Evolutionary conservation across 2,888 invertebrate species (phyloP), one percentile per base, ranked within the genome.

Genomic region (Poecilobothrus nobilitatus): DNA sequence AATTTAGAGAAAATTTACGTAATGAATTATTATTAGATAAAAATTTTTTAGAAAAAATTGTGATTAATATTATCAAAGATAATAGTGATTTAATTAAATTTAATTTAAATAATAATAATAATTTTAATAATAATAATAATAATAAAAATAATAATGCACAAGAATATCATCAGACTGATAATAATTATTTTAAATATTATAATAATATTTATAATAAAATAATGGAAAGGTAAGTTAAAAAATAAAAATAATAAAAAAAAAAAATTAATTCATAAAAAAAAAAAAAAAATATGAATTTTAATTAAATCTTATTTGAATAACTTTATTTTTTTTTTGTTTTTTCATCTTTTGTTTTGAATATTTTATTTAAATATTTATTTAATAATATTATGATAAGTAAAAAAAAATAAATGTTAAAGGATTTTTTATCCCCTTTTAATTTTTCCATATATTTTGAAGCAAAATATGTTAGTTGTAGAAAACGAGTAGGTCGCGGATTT

Each of bases 21-120:
- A 65, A 37, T 65, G 65, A 37, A 65, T 65, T 65, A 65, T 65
- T 65, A 37, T 65, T 65, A 65, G 20, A 65, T 65, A 37, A 65
- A 20, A n/a, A 65, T 65, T 65, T 65, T 65, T 65, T 65, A 33
- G 37, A 65, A 33, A 65, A 15, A 33, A 65, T 65, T 65, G 65
- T 65, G 33, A 33, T 65, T 65, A 20, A 65, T 34, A 34, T 65
- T 34, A 65, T 65, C 22, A 15, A 63, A 27, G 27, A 63, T 63
- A 65, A 65, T 65, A 65, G 33, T 34, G 33, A 34, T 65, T 27
- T 33, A 33, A 37, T 34, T n/a, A 65, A 65, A 33, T 65, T 65
- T 20, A 33, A 33, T 65, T 34, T 34, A 9, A 27, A 64, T 33
- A 65, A 65, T 27, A 12, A 65, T 33, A 18, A 65, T 33, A 64